Base-by-base conservation (phyloP, 2,888 invertebrate species). In the Leptinotarsa tumamoca region DNA sequence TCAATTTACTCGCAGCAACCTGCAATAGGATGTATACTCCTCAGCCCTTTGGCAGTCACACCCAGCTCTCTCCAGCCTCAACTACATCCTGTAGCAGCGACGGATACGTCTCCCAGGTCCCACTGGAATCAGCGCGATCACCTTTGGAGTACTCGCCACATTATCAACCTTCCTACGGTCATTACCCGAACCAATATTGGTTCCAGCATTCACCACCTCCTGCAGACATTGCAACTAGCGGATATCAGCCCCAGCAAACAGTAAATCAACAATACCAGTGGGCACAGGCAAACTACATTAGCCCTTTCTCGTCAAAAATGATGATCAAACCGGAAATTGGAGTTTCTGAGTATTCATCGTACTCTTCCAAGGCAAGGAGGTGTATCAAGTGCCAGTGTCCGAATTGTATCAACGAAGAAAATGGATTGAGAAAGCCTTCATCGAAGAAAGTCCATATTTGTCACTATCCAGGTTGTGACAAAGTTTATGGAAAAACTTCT, bases 401-500 rank as follows among this genome's bases (percentile, higher is more conserved):
- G n/a, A 96, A 94, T 89, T 96, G 93, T 87, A 92, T 93, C 82
- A 94, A 92, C 82, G 96, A 92, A 90, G 95, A 94, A 86, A 95
- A 91, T 82, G 96, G 91, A 77, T 92, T 92, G 88, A 95, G 91
- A 86, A 96, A 93, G 85, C 96, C 93, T 81, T 95, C 93, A 83
- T 95, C 93, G 82, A 96, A 93, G 89, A 95, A 93, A 87, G 94
- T 91, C 88, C 97, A 97, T 87, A 92, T 94, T 66, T 97, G 97
- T 85, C 96, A 96, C 87, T 93, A 96, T 56, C 94, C 95, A 1
- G 96, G 96, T 63, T 98, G 98, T 86, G 93, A 92, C 76, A 94
- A 95, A 84, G 94, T 96, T 18, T 98, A 98, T 88, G 96, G 96
- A 17, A 98, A 98, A 88, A 97, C 97, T 0, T 97, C 97, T 0